A percentile compares a stretch with the other conserved stretches of the same genome.
Conservation (phyloP, 1,140 invertebrate species). For the Radopholus similis region DNA sequence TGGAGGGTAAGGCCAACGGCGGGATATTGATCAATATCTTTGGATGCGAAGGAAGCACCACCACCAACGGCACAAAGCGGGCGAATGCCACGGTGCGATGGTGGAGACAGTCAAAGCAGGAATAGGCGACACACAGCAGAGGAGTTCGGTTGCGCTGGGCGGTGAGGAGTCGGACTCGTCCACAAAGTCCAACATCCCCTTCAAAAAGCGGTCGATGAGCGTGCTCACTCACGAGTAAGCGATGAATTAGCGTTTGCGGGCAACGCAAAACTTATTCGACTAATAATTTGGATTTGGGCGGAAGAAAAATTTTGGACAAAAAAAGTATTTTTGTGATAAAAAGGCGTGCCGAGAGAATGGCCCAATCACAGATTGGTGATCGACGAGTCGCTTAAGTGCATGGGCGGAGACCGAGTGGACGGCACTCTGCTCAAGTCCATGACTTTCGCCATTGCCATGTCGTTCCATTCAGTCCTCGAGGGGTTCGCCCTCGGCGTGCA, state of each 20-base stretch:
- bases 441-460: conserved; percentile 60
- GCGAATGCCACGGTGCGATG: not conserved
- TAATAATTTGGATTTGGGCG: no score
- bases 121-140: not conserved
- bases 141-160: not conserved
- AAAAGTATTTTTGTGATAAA: no score
- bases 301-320: no score
- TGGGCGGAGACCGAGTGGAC: conserved; percentile 21
- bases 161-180: conserved; percentile 11
- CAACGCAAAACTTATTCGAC: not conserved
- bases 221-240: conserved; percentile 12
- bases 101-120: not conserved
- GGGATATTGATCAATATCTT: not conserved
- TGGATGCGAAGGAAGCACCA: not conserved
- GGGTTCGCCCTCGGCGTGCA: conserved; percentile 57
- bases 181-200: not conserved
- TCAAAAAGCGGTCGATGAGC: conserved; percentile 16
- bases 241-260: not conserved
- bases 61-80: not conserved
- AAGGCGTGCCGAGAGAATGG: no score
- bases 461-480: conserved; percentile 57
- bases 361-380: not conserved
- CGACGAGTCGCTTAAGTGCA: not conserved
- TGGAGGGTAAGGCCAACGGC: not conserved
- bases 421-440: conserved; percentile 49